Evolutionary conservation across 2,888 invertebrate genomes (phyloP), one percentile per base, ranked within the genome.

Genomic region (Sylvicola cinctus): DNA sequence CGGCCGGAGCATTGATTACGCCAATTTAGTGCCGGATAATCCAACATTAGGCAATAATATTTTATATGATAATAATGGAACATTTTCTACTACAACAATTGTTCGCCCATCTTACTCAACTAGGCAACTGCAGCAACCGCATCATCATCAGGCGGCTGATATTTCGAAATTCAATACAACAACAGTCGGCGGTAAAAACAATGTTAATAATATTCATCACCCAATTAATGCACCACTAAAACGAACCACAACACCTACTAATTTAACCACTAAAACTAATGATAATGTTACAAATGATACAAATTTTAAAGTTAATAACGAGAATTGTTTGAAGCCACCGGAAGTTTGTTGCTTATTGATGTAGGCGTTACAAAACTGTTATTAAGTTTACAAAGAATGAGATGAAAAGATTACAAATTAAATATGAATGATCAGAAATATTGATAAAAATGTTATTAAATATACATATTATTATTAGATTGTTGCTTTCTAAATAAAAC

Each of bases 1-100:
- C 40, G 58, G 58, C 16, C 47, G 47, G 37, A 55, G 52, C 36
- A 52, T 53, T 32, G 55, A 58, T 39, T 57, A 46, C 43, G 41
- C 51, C 36, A 48, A 49, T 23, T 36, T 41, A 32, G 16, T 38
- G 33, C 32, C 35, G 15, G 37, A 33, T 33, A 38, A 40, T 35
- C 36, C 35, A 32, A 40, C 40, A 37, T 40, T 42, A 38, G 39
- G 40, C 38, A 42, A 41, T 40, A 41, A 39, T 39, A 39, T 40
- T 36, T 29, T 38, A 36, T 38, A 34, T 39, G 29, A 30, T 36
- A 38, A 36, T 31, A 29, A 34, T 32, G 20, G 20, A 20, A 20
- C 20, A 20, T 20, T 20, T 20, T 20, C 20, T 20, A 20, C 20
- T 20, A 20, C 20, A 20, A 8, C 20, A 20, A 8, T 8, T 20